Evolutionary conservation across 2,113 vertebrate genomes (phyloP).

Genomic region (Furnarius figulus): DNA sequence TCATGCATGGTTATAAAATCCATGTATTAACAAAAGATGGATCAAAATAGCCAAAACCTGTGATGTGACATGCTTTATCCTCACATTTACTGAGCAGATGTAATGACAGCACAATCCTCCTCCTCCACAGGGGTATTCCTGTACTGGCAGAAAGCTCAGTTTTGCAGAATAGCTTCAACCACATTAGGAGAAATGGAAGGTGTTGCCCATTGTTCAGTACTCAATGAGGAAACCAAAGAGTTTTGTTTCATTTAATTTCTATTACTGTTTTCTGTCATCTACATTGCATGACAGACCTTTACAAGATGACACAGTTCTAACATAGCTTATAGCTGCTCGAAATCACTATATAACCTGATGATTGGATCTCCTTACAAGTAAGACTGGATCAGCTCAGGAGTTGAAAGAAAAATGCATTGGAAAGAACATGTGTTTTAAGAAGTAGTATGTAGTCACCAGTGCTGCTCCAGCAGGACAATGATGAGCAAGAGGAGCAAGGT

Average conservation of each 20-base stretch:
- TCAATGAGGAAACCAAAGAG: background rate
- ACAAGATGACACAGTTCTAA: background rate
- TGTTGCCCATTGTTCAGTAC: background rate
- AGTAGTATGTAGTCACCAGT: background rate
- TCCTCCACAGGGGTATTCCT: background rate
- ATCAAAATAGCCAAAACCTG: background rate
- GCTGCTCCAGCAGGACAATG: background rate
- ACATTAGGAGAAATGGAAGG: background rate
- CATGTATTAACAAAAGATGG: background rate
- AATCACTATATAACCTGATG: background rate
- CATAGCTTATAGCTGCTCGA: background rate
- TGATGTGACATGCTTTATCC: background rate
- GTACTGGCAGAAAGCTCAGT: background rate
- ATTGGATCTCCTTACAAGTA: background rate
- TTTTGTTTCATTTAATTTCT: background rate
- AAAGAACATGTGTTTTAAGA: background rate
- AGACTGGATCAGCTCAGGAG: background rate
- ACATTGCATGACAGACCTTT: background rate
- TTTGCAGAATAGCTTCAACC: background rate
- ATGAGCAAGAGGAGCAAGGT: background rate
- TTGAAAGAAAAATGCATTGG: background rate
- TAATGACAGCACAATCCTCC: background rate
- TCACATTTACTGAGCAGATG: background rate
- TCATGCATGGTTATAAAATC: background rate
- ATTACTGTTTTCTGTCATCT: background rate